Evolutionary conservation across 2,888 invertebrate genomes (phyloP).

Genomic region (Chalcosyrphus nemorum): DNA sequence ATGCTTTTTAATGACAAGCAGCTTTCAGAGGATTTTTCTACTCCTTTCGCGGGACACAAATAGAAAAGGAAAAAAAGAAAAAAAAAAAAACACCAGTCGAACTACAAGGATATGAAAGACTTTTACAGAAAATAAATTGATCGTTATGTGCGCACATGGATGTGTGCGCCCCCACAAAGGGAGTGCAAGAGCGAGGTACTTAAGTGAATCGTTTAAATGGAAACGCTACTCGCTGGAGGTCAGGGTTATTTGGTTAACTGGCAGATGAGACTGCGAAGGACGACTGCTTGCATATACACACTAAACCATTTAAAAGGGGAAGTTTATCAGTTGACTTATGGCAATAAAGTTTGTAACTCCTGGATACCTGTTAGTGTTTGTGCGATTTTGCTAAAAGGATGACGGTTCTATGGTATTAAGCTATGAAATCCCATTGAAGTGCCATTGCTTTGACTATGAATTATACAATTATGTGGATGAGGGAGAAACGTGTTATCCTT

Average conservation of each 20-base stretch:
- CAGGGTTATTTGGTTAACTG: conserved; percentile 51
- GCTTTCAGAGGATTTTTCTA: conserved; percentile 30
- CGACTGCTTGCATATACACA: conserved; percentile 27
- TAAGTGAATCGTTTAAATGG: conserved; percentile 57
- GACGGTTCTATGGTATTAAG: neutral
- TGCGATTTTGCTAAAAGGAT: neutral
- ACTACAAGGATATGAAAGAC: conserved; percentile 10
- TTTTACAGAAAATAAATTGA: conserved; percentile 27
- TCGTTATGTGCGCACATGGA: neutral
- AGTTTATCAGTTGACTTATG: conserved; percentile 60
- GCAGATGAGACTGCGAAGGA: conserved; percentile 22
- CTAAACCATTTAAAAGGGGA: conserved; percentile 53
- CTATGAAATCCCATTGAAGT: conserved; percentile 5
- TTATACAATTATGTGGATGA: conserved; percentile 25
- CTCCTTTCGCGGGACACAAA: conserved; percentile 11
- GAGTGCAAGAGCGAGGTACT: neutral
- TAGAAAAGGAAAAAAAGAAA: neutral
- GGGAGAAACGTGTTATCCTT: conserved; percentile 17
- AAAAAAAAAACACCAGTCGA: neutral
- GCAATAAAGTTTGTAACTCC: conserved; percentile 27
- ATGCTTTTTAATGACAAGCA: conserved; percentile 24
- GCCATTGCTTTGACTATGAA: conserved; percentile 46
- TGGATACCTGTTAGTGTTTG: neutral
- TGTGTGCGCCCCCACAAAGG: neutral
- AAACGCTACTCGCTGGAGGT: conserved; percentile 48